phyloP scores from a whole-genome alignment of 1,140 invertebrate genomes.

The Drosophila funebris region DNA sequence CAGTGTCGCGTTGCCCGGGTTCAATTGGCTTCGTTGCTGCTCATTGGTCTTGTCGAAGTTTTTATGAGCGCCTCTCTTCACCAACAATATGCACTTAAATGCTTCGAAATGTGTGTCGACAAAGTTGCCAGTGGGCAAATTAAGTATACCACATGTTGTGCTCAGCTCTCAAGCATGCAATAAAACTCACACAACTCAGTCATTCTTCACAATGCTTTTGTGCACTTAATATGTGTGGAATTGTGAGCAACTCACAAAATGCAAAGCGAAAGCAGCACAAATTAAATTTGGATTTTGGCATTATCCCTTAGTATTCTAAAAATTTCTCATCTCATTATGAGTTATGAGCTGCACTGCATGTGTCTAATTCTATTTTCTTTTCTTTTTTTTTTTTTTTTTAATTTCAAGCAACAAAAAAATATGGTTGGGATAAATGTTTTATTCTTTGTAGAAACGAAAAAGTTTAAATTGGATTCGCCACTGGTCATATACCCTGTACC shows the following conservation, averaged over 20 bases:
- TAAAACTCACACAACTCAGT: slow-evolving; percentile 39
- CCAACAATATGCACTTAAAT: slow-evolving; percentile 60
- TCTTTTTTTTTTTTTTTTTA: no score
- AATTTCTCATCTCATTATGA: slow-evolving; percentile 35
- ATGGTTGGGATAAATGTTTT: slow-evolving; percentile 31
- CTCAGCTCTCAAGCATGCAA: slow-evolving; percentile 26
- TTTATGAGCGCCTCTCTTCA: slow-evolving; percentile 51
- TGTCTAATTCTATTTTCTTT: slow-evolving; percentile 29
- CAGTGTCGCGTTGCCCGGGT: slow-evolving; percentile 14
- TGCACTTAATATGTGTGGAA: slow-evolving; percentile 1
- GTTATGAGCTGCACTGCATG: slow-evolving; percentile 35
- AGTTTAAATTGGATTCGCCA: slow-evolving; percentile 26
- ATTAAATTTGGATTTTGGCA: slow-evolving; percentile 74
- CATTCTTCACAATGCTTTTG: slow-evolving; percentile 22
- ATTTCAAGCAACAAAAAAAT: no score
- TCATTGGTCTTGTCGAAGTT: slow-evolving; percentile 35
- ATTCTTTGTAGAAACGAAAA: slow-evolving; percentile 3
- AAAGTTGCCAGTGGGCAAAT: slow-evolving; percentile 49
- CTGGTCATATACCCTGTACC: slow-evolving; percentile 8
- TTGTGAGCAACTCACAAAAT: slow-evolving; percentile 24
- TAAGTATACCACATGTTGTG: slow-evolving; percentile 72
- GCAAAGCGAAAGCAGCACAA: slow-evolving; percentile 50
- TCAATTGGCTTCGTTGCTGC: slow-evolving; percentile 38
- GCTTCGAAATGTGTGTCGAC: slow-evolving; percentile 33
- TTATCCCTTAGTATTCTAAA: slow-evolving; percentile 29